A percentile compares a stretch with the other conserved stretches of the same genome.
Conservation (phyloP, 2,113 vertebrate species). For the Aix galericulata region DNA sequence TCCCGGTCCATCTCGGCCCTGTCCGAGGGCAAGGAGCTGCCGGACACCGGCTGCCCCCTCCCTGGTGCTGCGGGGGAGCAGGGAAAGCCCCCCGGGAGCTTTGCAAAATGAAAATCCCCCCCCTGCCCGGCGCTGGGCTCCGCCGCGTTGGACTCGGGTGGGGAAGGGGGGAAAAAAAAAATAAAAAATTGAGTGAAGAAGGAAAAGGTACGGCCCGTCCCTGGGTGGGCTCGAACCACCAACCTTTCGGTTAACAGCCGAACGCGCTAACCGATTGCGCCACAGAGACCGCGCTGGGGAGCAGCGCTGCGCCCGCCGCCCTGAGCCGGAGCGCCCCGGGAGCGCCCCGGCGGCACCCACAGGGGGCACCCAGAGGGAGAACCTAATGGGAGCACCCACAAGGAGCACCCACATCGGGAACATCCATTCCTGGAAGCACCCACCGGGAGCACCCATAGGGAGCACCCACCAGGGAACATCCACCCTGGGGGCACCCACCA, state of each 20-base stretch:
- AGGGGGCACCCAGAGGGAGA: no score
- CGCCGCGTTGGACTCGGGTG: background rate
- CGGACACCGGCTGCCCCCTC: no score
- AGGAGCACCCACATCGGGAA: background rate
- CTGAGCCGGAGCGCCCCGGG: background rate
- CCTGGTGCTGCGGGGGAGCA: rapidly evolving
- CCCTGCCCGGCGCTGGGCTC: rapidly evolving
- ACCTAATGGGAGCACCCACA: no score
- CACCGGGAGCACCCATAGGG: background rate
- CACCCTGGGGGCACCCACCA: no score
- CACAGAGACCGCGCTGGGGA: constrained; percentile 72
- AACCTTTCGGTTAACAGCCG: constrained; percentile 86
- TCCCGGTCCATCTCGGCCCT: rapidly evolving
- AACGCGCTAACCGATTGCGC: constrained; percentile 81
- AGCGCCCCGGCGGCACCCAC: background rate
- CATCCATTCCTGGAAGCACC: background rate
- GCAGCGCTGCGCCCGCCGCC: rapidly evolving
- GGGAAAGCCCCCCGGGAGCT: background rate
- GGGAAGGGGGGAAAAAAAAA: rapidly evolving
- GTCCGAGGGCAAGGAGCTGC: rapidly evolving
- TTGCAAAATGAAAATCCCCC: rapidly evolving
- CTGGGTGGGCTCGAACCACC: constrained; percentile 85
- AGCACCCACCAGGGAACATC: no score
- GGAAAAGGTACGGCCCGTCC: constrained; percentile 37
- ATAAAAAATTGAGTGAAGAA: no score